phyloP scores from a whole-genome alignment of 2,113 vertebrate genomes.

The Gymnobelideus leadbeateri region DNA sequence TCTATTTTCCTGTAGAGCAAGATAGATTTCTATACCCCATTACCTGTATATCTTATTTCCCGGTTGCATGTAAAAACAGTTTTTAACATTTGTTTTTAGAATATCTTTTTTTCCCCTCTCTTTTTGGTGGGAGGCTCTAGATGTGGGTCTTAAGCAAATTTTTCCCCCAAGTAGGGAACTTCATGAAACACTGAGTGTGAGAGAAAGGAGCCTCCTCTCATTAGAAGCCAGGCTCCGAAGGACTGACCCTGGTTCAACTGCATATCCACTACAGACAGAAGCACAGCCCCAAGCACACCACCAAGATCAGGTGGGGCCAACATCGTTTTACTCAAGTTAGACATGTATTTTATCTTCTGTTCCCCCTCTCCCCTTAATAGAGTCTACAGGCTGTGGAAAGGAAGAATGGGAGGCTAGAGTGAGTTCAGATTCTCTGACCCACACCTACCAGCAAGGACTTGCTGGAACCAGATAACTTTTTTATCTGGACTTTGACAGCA shows the following conservation, averaged over 20 bases:
- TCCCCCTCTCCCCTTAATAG: neutral
- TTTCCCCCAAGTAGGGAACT: neutral
- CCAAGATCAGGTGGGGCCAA: neutral
- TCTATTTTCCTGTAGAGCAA: no score
- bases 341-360: neutral
- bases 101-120: neutral
- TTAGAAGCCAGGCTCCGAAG: neutral
- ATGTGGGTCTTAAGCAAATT: neutral
- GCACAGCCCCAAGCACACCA: no score
- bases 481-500: slow-evolving; percentile 54
- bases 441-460: neutral
- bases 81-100: neutral
- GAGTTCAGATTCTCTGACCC: neutral
- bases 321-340: neutral
- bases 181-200: neutral
- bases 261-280: neutral
- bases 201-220: neutral
- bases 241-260: neutral
- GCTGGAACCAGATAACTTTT: neutral
- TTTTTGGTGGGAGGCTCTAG: neutral
- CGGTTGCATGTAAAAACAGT: no score
- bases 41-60: no score
- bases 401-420: neutral
- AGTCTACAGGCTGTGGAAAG: neutral
- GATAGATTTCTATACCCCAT: no score